Percentiles rank a stretch among this genome's conserved stretches.
phyloP scores from a whole-genome alignment of 2,113 vertebrate species.

The Epinephelus lanceolatus region DNA sequence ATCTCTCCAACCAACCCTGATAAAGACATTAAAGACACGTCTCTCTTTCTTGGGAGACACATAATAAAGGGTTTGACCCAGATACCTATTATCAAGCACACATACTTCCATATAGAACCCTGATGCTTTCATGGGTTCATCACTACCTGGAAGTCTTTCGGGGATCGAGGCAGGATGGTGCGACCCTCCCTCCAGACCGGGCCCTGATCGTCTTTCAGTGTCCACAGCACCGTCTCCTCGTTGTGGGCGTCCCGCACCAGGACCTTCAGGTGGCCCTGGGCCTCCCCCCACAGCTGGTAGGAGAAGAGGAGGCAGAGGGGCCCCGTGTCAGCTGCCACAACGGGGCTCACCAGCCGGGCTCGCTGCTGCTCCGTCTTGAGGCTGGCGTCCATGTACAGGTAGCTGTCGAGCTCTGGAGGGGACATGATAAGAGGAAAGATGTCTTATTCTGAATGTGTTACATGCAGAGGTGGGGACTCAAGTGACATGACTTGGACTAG shows the following conservation, averaged over 20 bases:
- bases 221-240: constrained; percentile 92
- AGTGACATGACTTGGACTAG: no score
- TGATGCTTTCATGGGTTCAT: background rate
- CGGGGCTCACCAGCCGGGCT: constrained; percentile 90
- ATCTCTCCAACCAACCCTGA: background rate
- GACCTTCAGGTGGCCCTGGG: constrained; percentile 89
- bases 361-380: constrained; percentile 87
- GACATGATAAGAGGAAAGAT: background rate
- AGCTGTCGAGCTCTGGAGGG: constrained; percentile 86
- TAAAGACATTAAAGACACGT: constrained; percentile 17
- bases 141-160: constrained; percentile 87
- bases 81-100: constrained; percentile 25
- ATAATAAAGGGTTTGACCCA: constrained; percentile 41
- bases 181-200: constrained; percentile 93
- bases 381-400: constrained; percentile 89
- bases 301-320: constrained; percentile 94
- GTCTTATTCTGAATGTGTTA: background rate
- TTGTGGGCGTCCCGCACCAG: constrained; percentile 86
- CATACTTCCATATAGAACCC: constrained; percentile 16
- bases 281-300: constrained; percentile 90
- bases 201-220: constrained; percentile 90
- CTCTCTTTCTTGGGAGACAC: constrained; percentile 1
- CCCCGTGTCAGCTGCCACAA: constrained; percentile 87
- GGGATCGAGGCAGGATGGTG: constrained; percentile 92
- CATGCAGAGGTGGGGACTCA: background rate